These are phyloP conservation scores for Glyptemys insculpta DNA, from an alignment of 2,797 vertebrate species.

Conservation along the genomic window DNA sequence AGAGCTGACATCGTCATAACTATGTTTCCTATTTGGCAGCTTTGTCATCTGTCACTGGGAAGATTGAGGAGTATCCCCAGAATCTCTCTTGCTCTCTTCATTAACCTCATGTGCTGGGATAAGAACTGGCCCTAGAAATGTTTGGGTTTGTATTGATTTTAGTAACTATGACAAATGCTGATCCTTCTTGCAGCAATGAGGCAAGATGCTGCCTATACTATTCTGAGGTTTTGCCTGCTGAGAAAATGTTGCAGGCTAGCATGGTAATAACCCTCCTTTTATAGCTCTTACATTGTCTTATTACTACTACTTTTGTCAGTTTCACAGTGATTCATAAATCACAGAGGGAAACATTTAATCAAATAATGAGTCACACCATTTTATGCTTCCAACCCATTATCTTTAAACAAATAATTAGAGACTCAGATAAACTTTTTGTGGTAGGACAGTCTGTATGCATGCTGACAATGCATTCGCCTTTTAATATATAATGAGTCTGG, in stretches of 20 bases:
- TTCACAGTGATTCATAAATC: conserved; percentile 12
- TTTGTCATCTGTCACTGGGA: not conserved
- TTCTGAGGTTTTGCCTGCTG: not conserved
- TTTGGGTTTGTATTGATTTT: not conserved
- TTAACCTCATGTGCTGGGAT: not conserved
- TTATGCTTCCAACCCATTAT: not conserved
- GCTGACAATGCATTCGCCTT: not conserved
- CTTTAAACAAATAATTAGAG: conserved; percentile 10
- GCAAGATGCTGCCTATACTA: not conserved
- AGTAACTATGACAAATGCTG: not conserved
- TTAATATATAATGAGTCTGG: not conserved
- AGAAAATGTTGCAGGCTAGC: not conserved
- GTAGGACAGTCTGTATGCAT: too few relatives aligned
- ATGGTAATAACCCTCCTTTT: not conserved
- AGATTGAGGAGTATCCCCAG: not conserved
- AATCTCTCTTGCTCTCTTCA: not conserved
- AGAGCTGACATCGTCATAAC: not conserved
- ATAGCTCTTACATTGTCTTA: not conserved
- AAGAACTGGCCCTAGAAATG: not conserved
- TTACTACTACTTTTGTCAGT: not conserved
- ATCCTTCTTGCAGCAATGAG: not conserved
- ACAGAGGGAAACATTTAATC: not conserved
- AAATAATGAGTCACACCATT: not conserved
- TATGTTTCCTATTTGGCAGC: fast-evolving
- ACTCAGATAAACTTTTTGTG: not conserved